Evolutionary conservation across 2,888 invertebrate species (phyloP), one percentile per base, ranked within the genome.

Genomic region (Aelia acuminata): DNA sequence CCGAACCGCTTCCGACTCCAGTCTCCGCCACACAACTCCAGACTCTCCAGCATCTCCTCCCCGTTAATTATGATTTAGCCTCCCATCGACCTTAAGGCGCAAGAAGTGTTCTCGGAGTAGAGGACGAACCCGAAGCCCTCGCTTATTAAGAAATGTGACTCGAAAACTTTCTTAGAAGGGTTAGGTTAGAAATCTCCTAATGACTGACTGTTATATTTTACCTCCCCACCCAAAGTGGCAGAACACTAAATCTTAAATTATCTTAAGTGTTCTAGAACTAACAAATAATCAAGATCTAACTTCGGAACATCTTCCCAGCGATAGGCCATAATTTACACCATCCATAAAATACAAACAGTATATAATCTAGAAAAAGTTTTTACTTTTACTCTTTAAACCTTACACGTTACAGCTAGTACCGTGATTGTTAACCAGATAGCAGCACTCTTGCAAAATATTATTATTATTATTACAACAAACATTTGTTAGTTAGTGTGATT

Each of bases 51-150:
- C 87, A 31, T 84, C 49, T 26, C 70, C n/a, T 50, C 75, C n/a
- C 84, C 63, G 35, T 87, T 87, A 87, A 87, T 87, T 87, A 87
- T 87, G 87, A 87, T 87, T 87, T 87, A 87, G 47, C 22, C 75
- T 48, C 1, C 43, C 39, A 22, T 39, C 43, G 80, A 47, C 43
- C 80, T 80, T n/a, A 43, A n/a, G n/a, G n/a, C 10, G 80, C 43
- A 43, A 43, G 80, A 80, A 80, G 80, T 43, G 43, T 39, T 22
- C 35, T 70, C 35, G 70, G 35, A 35, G 75, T 7, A 80, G 11
- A n/a, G n/a, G 22, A 80, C 3, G n/a, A 22, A 22, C n/a, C n/a
- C 80, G 80, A 80, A n/a, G n/a, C 43, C 22, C 43, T 47, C 43
- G 80, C 80, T 80, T 80, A 80, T 80, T 80, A 80, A 80, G 80